Evolutionary conservation across 2,888 invertebrate genomes (phyloP), one percentile per base, ranked within the genome.

Genomic region (Agonum fuliginosum): DNA sequence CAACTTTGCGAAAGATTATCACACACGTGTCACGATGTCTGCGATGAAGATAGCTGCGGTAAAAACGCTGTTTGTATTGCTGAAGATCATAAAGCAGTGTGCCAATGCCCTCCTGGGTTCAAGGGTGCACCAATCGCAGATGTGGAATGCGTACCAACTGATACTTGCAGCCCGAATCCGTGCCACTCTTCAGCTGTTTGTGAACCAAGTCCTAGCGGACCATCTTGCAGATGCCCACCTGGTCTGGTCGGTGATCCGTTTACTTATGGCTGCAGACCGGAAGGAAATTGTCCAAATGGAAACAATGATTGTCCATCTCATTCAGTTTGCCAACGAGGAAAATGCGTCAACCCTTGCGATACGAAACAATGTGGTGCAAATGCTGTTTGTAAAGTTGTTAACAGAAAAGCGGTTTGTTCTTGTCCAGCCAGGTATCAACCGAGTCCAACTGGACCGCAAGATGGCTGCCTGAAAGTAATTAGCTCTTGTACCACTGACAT

Each of bases 51-150:
- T 81, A 92, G 94, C 1, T 97, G 97, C 83, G 96, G 97, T 0
- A 91, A 91, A 14, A 95, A 96, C 86, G 95, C 97, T 5, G 94
- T 97, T 12, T 97, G 97, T 84, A 91, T 96, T 81, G 93, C 94
- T 3, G 95, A 96, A 86, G 93, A 94, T 82, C 95, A 97, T 84
- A 93, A 92, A 83, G 91, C 93, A 5, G 90, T 90, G 14, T 97
- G 97, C 82, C 94, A 95, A 84, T 97, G 97, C 84, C 96, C 95
- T 34, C 93, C 93, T 27, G 97, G 97, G 6, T 95, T 91, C 84
- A 91, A 89, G 81, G 91, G 94, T 1, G 94, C 95, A 84, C 96
- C 96, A 1, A 87, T 94, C 24, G 92, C 96, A n/a, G 96, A 96
- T 82, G 91, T 95, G 8, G 93, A 92, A 83, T 97, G 97, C 84